Evolutionary conservation across 2,888 invertebrate genomes (phyloP), one percentile per base, ranked within the genome.

Genomic region (Aspidiotus rigidus): DNA sequence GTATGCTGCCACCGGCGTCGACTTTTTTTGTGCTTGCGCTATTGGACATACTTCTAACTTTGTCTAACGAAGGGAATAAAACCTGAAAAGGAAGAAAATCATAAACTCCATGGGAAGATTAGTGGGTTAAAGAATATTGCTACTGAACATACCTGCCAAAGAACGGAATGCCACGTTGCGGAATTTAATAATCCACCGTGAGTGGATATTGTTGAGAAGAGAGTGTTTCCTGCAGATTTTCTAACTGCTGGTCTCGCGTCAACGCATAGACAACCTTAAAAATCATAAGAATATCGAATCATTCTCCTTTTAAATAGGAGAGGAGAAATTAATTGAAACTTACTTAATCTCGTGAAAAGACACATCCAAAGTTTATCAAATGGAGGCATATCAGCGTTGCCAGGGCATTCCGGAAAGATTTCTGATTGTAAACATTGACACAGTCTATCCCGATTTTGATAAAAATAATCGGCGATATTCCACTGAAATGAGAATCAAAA

Each of bases 391-490:
- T 90, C 88, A 6, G 88, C 84, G 64, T 88, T 89, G 73, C 88
- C 87, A 15, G 91, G 90, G 78, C 90, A 88, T 76, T 90, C 90
- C 1, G 90, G 91, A 74, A 89, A 85, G 44, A 89, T 86, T 76
- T 92, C 90, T 74, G 85, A 86, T 42, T 85, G 84, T 71, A 91
- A 80, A 17, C 88, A 87, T 69, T 84, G 83, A 75, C 86, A 85
- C 60, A 93, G 79, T 79, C 89, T 89, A 74, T 91, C 90, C 76
- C 93, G 89, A 78, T 95, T 95, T 83, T 96, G 95, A 81, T 90
- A 94, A 75, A 97, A 88, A 78, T 94, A 96, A 80, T 98, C 98
- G 0, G 96, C 94, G 75, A 98, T 95, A 78, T 97, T 98, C 98
- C 97, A 98, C 94, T 95, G 81, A 83, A 11, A 67, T 1, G 40